Percentiles rank a stretch among this genome's conserved stretches.
Evolutionary conservation across 2,113 vertebrate genomes (phyloP).

Genomic region (Hoplias malabaricus): DNA sequence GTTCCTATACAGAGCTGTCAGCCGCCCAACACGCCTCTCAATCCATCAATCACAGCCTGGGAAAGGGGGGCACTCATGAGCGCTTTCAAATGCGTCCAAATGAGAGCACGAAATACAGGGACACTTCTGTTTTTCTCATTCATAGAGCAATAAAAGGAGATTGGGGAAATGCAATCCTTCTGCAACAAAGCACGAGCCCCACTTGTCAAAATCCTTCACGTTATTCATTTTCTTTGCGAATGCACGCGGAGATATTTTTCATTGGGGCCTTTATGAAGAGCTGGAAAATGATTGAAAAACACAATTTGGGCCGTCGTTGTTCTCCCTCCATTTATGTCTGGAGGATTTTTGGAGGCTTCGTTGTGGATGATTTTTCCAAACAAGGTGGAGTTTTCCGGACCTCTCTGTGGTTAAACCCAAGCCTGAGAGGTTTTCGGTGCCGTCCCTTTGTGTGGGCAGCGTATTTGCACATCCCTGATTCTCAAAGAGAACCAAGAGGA

Average conservation of each 20-base stretch:
- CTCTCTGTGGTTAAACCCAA: slow-evolving; percentile 14
- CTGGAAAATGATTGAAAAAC: slow-evolving; percentile 6
- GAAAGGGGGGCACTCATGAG: slow-evolving; percentile 5
- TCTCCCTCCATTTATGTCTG: not conserved
- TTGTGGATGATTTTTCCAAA: not conserved
- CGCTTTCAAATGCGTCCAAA: slow-evolving; percentile 55
- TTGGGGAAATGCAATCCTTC: slow-evolving; percentile 57
- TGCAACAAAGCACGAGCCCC: slow-evolving; percentile 33
- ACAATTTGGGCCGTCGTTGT: not conserved
- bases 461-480: slow-evolving; percentile 50
- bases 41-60: slow-evolving; percentile 36
- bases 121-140: slow-evolving; percentile 48
- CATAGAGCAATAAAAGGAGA: slow-evolving; percentile 36
- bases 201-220: slow-evolving; percentile 30
- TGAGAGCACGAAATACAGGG: slow-evolving; percentile 46
- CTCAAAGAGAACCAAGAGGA: too few species aligned
- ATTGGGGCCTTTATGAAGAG: not conserved
- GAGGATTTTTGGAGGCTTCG: not conserved
- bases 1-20: slow-evolving; percentile 43
- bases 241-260: slow-evolving; percentile 34
- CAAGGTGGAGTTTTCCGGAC: not conserved
- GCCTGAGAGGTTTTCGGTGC: slow-evolving; percentile 52
- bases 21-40: slow-evolving; percentile 42
- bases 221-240: slow-evolving; percentile 18
- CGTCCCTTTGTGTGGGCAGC: slow-evolving; percentile 60